Evolutionary conservation across 2,888 invertebrate species (phyloP), one percentile per base, ranked within the genome.

Genomic region (Clunio marinus): DNA sequence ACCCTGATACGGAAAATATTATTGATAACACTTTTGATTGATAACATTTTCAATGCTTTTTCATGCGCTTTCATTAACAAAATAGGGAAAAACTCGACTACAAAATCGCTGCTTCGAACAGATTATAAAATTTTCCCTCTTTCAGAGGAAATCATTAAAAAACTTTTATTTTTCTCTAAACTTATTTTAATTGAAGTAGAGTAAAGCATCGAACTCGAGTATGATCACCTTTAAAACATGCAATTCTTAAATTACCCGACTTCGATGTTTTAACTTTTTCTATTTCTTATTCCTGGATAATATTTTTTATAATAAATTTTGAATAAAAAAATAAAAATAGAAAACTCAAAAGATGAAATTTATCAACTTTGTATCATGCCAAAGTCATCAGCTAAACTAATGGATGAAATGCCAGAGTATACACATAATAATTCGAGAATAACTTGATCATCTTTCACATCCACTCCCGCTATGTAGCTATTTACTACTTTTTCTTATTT

Each of bases 401-500:
- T 15, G 10, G n/a, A 41, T 41, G 41, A 4, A n/a, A n/a, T 13
- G 41, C 4, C 7, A 41, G 41, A 41, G 41, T 7, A 7, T 32
- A 32, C 35, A 32, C 35, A 13, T 41, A n/a, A n/a, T n/a, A 13
- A 41, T 41, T 41, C 41, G 41, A 41, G 41, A 41, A 41, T 41
- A 3, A 32, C 13, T 32, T 32, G 3, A 4, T 41, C 41, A 15
- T 41, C 41, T 51, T 8, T 32, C 35, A 22, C 22, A n/a, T n/a
- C n/a, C n/a, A n/a, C n/a, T n/a, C 51, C 51, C 51, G 51, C 41
- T n/a, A n/a, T n/a, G 41, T 51, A 22, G n/a, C n/a, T n/a, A 51
- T 20, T 51, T 22, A 51, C 51, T 51, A 51, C n/a, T n/a, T n/a
- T n/a, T n/a, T n/a, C n/a, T n/a, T n/a, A 51, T n/a, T 51, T 51